Evolutionary conservation across 1,140 invertebrate genomes (phyloP).

Genomic region (Heliothis virescens): DNA sequence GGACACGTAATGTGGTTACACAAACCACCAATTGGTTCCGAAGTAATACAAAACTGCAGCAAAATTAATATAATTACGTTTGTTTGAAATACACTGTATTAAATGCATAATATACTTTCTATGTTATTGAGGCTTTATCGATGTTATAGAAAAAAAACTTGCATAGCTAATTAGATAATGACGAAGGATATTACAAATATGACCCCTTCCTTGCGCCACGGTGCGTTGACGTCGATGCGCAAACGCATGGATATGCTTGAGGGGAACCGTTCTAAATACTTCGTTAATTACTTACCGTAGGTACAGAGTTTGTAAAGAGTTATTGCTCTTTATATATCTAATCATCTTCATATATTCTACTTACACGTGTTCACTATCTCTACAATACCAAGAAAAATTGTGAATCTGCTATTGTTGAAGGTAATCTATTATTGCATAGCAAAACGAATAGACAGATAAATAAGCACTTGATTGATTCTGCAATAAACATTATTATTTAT

Average conservation of each 20-base stretch:
- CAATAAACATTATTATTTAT: too few relatives aligned
- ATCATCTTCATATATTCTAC: neutral
- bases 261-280: conserved; percentile 27
- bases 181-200: neutral
- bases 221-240: conserved; percentile 3
- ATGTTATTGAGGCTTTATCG: neutral
- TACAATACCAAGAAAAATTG: neutral
- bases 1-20: too few relatives aligned
- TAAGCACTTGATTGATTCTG: too few relatives aligned
- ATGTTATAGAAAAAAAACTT: neutral
- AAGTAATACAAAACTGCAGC: neutral
- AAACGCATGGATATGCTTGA: conserved; percentile 27
- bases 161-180: neutral
- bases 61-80: neutral
- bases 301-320: conserved; percentile 2
- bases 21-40: too few relatives aligned
- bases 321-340: neutral
- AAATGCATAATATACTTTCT: conserved; percentile 2
- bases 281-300: conserved; percentile 19
- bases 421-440: too few relatives aligned
- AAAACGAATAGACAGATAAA: too few relatives aligned
- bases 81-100: neutral
- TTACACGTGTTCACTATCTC: neutral
- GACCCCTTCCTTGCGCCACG: too few relatives aligned
- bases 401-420: neutral